phyloP scores from a whole-genome alignment of 2,113 vertebrate species.

The Callaeas wilsoni region DNA sequence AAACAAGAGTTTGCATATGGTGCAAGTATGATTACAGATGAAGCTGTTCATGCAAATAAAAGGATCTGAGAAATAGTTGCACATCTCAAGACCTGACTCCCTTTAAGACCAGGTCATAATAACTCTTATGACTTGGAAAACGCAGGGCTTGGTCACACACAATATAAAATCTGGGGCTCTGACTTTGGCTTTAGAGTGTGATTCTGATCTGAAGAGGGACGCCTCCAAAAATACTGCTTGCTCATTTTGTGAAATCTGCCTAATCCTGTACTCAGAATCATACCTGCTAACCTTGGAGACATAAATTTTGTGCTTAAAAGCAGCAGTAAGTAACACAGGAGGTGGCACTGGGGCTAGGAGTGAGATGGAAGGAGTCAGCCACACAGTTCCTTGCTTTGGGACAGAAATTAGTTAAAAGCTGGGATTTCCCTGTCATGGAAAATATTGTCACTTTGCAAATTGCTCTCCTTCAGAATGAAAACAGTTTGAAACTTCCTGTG shows the following conservation, averaged over 20 bases:
- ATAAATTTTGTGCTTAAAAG: not conserved
- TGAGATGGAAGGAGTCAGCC: not conserved
- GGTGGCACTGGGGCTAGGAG: not conserved
- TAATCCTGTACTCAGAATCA: not conserved
- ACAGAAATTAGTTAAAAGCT: slow-evolving; percentile 27
- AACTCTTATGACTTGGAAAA: not conserved
- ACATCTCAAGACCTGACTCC: not conserved
- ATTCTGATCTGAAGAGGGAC: not conserved
- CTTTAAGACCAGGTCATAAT: not conserved
- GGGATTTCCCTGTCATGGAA: slow-evolving; percentile 22
- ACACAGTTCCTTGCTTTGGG: not conserved
- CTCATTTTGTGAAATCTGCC: not conserved
- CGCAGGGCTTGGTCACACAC: not conserved
- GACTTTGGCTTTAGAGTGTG: not conserved
- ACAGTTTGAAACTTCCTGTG: slow-evolving; percentile 1
- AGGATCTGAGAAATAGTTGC: slow-evolving; percentile 16
- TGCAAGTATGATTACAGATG: slow-evolving; percentile 14
- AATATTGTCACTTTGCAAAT: not conserved
- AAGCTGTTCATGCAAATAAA: slow-evolving; percentile 44
- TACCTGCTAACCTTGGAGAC: not conserved
- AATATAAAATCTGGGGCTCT: not conserved
- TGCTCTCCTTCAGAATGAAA: not conserved
- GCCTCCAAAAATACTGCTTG: not conserved
- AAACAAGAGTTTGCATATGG: slow-evolving; percentile 36
- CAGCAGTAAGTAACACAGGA: not conserved